Evolutionary conservation across 2,888 invertebrate genomes (phyloP).

Genomic region (Vandiemenella viatica): DNA sequence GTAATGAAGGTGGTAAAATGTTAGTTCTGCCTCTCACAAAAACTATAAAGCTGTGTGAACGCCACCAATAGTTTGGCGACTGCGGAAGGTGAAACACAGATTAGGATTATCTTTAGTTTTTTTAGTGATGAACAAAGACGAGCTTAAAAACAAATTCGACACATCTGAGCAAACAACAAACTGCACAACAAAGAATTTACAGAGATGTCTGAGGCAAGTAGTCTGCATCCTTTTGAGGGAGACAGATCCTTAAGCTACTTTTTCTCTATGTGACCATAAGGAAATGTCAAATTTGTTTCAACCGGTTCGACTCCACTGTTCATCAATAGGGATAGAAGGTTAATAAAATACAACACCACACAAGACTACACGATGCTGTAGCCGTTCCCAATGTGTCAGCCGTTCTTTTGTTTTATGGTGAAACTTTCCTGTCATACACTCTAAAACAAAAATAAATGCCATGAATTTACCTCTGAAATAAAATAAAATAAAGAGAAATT

Average conservation of each 20-base stretch:
- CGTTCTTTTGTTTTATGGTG: neutral
- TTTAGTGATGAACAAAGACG: constrained; percentile 5
- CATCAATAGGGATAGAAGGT: neutral
- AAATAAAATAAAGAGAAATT: neutral
- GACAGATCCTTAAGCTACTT: too few species aligned
- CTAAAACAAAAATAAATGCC: constrained; percentile 2
- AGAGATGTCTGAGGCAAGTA: too few species aligned
- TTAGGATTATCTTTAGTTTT: neutral
- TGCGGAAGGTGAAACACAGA: constrained; percentile 10
- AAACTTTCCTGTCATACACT: constrained; percentile 3
- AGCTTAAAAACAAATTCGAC: constrained; percentile 6
- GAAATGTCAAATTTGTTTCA: constrained; percentile 2
- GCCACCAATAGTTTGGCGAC: constrained; percentile 7
- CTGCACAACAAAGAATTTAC: neutral
- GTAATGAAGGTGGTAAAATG: constrained; percentile 15
- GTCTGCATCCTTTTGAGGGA: too few species aligned
- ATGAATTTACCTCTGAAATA: neutral
- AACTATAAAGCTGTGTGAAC: constrained; percentile 9
- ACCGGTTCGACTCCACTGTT: constrained; percentile 6
- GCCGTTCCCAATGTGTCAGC: constrained; percentile 8
- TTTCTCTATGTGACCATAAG: neutral
- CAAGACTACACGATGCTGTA: constrained; percentile 7
- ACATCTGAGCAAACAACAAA: neutral
- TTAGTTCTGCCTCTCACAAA: constrained; percentile 6
- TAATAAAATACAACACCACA: constrained; percentile 4